phyloP scores from a whole-genome alignment of 1,140 invertebrate genomes.

The Aporrectodea caliginosa region DNA sequence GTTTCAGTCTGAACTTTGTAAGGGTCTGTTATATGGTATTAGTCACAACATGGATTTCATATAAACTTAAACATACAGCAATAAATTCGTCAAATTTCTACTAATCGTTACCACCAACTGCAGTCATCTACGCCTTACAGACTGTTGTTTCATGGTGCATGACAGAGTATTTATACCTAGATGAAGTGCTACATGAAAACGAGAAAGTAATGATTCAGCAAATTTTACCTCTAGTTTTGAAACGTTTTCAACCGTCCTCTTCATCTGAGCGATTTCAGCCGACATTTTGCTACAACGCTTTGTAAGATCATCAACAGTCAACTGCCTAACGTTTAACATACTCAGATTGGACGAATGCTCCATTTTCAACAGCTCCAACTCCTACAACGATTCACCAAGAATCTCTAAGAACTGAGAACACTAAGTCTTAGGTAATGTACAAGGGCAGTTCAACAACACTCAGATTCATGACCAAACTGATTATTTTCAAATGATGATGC shows the following conservation, averaged over 20 bases:
- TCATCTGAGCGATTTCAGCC: not conserved
- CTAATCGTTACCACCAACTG: no score
- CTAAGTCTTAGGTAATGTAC: not conserved
- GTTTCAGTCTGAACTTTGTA: no score
- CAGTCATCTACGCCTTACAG: no score
- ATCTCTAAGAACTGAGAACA: not conserved
- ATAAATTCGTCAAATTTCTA: not conserved
- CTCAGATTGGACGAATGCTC: not conserved
- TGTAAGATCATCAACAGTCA: not conserved
- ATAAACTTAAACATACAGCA: not conserved
- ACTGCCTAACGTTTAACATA: not conserved
- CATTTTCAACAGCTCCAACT: not conserved
- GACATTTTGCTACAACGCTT: not conserved
- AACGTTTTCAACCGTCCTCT: not conserved
- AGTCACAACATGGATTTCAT: no score
- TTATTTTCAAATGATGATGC: no score
- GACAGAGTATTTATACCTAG: no score
- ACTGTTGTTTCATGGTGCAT: no score
- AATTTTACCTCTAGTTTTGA: not conserved
- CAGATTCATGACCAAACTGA: no score
- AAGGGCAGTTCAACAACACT: no score
- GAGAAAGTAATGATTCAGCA: not conserved
- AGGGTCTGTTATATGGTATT: no score
- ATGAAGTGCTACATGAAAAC: not conserved
- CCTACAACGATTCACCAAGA: not conserved